A percentile compares a stretch with the other conserved stretches of the same genome.
Evolutionary conservation across 2,113 vertebrate genomes (phyloP).

Genomic region (Pimephales promelas): DNA sequence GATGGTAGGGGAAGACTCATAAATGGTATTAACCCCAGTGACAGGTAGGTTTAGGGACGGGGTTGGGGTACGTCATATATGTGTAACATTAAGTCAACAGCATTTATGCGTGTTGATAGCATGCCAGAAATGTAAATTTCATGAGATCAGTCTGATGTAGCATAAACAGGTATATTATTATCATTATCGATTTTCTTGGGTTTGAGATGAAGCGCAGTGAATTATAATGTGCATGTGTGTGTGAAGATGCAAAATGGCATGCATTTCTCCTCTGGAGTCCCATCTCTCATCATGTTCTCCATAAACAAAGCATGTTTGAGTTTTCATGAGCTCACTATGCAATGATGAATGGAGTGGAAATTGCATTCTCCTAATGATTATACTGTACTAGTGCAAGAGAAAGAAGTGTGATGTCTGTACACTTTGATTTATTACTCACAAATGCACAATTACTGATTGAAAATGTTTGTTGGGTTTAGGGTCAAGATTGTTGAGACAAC

Average conservation of each 20-base stretch:
- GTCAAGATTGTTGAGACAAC: slow-evolving; percentile 74
- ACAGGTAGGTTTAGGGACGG: too few species aligned
- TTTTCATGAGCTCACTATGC: slow-evolving; percentile 53
- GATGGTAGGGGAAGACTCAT: too few species aligned
- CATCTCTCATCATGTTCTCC: slow-evolving; percentile 46
- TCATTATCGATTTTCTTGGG: neutral
- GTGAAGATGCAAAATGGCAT: slow-evolving; percentile 37
- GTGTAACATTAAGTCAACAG: too few species aligned
- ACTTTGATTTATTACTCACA: slow-evolving; percentile 75
- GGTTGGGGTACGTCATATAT: too few species aligned
- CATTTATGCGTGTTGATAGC: too few species aligned
- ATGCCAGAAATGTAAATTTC: too few species aligned
- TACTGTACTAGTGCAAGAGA: slow-evolving; percentile 61
- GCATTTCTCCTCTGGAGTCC: slow-evolving; percentile 33
- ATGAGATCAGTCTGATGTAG: too few species aligned
- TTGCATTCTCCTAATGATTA: slow-evolving; percentile 63
- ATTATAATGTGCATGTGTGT: slow-evolving; percentile 5
- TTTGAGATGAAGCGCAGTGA: slow-evolving; percentile 12
- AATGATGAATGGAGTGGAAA: slow-evolving; percentile 67
- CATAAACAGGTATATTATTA: slow-evolving; percentile 10
- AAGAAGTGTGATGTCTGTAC: slow-evolving; percentile 58
- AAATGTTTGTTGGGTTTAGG: slow-evolving; percentile 74
- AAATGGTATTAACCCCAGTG: too few species aligned
- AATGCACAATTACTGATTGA: slow-evolving; percentile 74
- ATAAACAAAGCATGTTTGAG: slow-evolving; percentile 51